Evolutionary conservation across 1,140 invertebrate genomes (phyloP), one percentile per base, ranked within the genome.

Genomic region (Conopomorpha cramerella): DNA sequence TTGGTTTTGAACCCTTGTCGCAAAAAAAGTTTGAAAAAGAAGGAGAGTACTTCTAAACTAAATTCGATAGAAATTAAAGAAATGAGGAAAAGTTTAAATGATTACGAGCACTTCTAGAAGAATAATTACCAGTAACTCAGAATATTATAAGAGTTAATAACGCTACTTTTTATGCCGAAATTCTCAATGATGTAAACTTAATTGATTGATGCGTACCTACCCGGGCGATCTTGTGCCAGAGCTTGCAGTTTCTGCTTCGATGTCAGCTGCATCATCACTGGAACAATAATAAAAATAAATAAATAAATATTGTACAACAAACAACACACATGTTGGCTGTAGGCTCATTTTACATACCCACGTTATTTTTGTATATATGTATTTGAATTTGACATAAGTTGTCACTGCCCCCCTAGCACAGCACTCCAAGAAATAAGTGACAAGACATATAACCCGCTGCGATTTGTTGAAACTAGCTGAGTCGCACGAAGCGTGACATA

Each of bases 161-260:
- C 4, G 3, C 4, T 7, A 7, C 4, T 29, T 11, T 7, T 4
- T 7, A 4, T 11, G 4, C 10, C 10, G 4, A 23, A 23, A 10
- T 23, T 6, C 19, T 23, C 4, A 16, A 33, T 27, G 17, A 27
- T 38, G n/a, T 35, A 28, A 33, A 46, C 36, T 32, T 26, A 23
- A 36, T 45, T 43, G 34, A 48, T 52, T 68, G 70, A 76, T 76
- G 71, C 71, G 53, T 76, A 76, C 71, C 71, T 76, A 76, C 71
- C 71, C 61, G 60, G 64, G 36, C 72, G 70, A 46, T 55, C 58
- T 26, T 40, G 54, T 45, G 49, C 11, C 4, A 29, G 43, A 30
- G 55, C 54, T 34, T 70, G 58, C 38, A 56, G 57, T 58, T 26
- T 41, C 37, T 44, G 40, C 26, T 34, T 34, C 30, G 43, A 34